Percentiles rank a stretch among this genome's conserved stretches.
phyloP scores from a whole-genome alignment of 2,113 vertebrate genomes.

The Rhadina sibilatrix region DNA sequence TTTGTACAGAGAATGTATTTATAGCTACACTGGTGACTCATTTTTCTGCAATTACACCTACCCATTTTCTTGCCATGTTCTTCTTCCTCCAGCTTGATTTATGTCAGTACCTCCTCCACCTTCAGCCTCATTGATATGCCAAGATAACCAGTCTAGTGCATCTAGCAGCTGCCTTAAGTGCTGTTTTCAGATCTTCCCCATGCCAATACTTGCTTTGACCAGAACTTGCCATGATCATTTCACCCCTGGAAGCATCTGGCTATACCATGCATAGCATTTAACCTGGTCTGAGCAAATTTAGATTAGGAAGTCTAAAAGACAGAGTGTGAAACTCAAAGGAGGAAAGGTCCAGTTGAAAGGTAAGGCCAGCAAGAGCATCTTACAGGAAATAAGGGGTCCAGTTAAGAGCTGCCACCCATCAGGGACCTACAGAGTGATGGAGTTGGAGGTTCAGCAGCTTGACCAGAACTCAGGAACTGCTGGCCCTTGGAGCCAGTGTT shows the following conservation, averaged over 20 bases:
- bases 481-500: background rate
- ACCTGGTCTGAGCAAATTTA: background rate
- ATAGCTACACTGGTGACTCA: constrained; percentile 37
- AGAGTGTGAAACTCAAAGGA: background rate
- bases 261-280: background rate
- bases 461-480: background rate
- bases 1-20: constrained; percentile 20
- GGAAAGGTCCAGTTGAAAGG: background rate
- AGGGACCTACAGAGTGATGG: background rate
- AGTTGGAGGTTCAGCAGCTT: background rate
- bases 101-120: constrained; percentile 2
- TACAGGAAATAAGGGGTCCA: background rate
- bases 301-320: background rate
- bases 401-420: background rate
- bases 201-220: background rate
- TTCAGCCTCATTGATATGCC: constrained; percentile 12
- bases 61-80: constrained; percentile 28
- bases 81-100: constrained; percentile 4
- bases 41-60: constrained; percentile 47
- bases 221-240: background rate
- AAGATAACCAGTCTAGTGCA: background rate
- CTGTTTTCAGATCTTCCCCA: background rate
- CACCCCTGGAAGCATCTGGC: background rate
- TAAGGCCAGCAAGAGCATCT: background rate
- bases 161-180: background rate